Evolutionary conservation across 2,888 invertebrate genomes (phyloP).

Genomic region (Masnerella sp.): DNA sequence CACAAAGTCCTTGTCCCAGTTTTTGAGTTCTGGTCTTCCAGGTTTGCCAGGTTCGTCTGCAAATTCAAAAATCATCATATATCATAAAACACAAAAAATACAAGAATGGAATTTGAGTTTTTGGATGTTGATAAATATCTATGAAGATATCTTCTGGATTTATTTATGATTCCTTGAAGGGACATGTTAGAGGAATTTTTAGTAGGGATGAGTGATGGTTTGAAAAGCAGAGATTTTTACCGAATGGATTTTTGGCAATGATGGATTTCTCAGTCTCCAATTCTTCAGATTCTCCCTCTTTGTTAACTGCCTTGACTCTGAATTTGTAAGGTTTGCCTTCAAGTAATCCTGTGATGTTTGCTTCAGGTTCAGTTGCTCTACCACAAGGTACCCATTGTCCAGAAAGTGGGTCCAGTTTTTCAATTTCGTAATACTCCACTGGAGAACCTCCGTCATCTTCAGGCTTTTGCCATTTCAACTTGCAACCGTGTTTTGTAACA

Average conservation of each 20-base stretch:
- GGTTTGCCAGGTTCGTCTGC: constrained; percentile 94
- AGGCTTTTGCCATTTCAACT: constrained; percentile 94
- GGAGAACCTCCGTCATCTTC: constrained; percentile 97
- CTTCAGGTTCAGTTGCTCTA: constrained; percentile 90
- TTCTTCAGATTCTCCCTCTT: constrained; percentile 98
- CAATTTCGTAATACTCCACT: constrained; percentile 96
- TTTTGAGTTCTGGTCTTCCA: constrained; percentile 91
- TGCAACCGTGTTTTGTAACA: constrained; percentile 94
- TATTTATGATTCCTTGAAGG: background rate
- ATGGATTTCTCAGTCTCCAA: constrained; percentile 95
- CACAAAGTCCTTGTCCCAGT: constrained; percentile 98
- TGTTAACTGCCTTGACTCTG: constrained; percentile 98
- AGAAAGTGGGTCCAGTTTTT: constrained; percentile 94
- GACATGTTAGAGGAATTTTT: no score
- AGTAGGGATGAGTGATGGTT: no score
- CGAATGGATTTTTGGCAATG: constrained; percentile 99
- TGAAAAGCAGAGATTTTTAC: constrained; percentile 76
- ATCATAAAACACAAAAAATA: no score
- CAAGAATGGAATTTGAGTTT: no score
- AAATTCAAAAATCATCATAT: no score
- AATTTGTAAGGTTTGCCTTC: constrained; percentile 99
- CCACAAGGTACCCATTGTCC: constrained; percentile 96
- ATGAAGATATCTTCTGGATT: no score
- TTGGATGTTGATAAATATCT: no score
- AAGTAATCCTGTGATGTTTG: constrained; percentile 89